Conservation (phyloP, 2,888 invertebrate genomes). For the Amphipoea oculea region DNA sequence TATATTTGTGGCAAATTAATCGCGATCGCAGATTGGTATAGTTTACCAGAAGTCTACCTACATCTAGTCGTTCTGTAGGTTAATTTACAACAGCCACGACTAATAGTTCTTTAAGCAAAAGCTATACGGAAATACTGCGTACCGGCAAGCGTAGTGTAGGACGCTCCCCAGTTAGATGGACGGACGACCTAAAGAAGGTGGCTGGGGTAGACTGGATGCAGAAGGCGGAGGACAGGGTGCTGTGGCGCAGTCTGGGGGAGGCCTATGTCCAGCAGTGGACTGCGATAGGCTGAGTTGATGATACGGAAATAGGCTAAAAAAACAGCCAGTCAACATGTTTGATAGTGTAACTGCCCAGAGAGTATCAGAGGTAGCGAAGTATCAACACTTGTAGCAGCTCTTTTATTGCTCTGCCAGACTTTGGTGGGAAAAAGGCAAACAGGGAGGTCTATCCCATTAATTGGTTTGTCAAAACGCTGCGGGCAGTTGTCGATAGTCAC, state of each 20-base stretch:
- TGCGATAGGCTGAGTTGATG: too few relatives aligned
- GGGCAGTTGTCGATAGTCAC: conserved; percentile 13
- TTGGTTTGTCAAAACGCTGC: conserved; percentile 30
- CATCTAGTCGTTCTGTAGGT: too few relatives aligned
- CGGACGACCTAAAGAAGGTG: too few relatives aligned
- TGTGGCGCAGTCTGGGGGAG: too few relatives aligned
- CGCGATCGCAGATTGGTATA: not conserved
- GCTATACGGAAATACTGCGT: not conserved
- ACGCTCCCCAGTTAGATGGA: too few relatives aligned
- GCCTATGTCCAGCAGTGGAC: too few relatives aligned
- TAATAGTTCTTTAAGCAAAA: not conserved
- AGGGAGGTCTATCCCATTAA: not conserved
- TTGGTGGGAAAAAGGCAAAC: not conserved
- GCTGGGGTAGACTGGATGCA: too few relatives aligned
- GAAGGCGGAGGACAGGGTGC: too few relatives aligned
- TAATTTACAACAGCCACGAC: not conserved
- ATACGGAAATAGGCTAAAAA: not conserved
- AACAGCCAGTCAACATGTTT: too few relatives aligned
- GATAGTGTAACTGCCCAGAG: not conserved
- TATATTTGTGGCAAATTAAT: too few relatives aligned
- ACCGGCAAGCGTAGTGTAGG: too few relatives aligned
- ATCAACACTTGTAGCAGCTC: not conserved
- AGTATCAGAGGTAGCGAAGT: not conserved
- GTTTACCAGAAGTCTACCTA: not conserved
- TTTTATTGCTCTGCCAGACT: not conserved